Evolutionary conservation across 2,113 vertebrate species (phyloP).

Genomic region (Gulo gulo): DNA sequence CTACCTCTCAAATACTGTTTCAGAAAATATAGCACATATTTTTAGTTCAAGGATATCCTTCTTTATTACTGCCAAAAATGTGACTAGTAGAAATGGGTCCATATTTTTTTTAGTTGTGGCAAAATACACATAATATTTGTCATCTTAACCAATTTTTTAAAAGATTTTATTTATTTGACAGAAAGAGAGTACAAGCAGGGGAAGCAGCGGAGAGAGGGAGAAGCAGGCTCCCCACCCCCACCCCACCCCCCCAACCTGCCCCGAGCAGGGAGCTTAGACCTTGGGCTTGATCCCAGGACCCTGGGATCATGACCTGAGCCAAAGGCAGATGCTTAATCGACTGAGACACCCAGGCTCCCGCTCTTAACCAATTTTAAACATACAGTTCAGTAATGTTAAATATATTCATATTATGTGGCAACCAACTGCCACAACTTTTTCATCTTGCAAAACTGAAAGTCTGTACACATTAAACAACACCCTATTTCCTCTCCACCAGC

Average conservation of each 20-base stretch:
- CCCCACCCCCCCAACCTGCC: too few species aligned
- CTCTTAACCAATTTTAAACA: neutral
- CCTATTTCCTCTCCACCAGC: neutral
- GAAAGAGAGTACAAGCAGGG: neutral
- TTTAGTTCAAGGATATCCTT: neutral
- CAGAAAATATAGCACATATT: neutral
- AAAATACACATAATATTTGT: neutral
- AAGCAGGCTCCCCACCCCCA: neutral
- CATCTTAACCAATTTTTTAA: neutral
- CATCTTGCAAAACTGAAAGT: neutral
- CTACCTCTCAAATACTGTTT: neutral
- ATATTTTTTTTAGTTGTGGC: neutral
- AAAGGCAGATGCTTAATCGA: neutral
- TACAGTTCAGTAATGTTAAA: neutral
- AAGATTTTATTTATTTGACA: neutral
- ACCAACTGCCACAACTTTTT: neutral
- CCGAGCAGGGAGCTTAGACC: neutral
- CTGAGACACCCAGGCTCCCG: neutral
- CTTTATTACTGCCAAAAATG: neutral
- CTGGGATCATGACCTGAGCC: neutral
- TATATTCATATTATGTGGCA: neutral
- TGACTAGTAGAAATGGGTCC: neutral
- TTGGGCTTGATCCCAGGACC: neutral
- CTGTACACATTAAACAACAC: neutral
- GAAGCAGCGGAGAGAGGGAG: neutral